Base-by-base conservation (phyloP, 2,888 invertebrate genomes). In the Bruchidius siliquastri region DNA sequence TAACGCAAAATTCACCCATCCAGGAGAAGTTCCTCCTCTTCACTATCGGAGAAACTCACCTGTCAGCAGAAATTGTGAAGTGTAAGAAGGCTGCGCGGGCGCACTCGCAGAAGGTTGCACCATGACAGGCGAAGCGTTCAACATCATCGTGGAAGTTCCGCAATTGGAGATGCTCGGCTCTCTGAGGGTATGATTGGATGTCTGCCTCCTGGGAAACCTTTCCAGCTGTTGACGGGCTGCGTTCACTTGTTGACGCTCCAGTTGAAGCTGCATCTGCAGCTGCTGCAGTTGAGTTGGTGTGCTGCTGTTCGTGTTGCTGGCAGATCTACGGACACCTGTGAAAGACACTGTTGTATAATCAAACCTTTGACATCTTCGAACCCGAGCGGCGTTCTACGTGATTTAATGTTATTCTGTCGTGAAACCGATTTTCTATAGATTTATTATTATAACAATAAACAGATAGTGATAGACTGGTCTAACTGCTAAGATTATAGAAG, bases 221-320 rank as follows among this genome's bases (percentile, higher is more conserved):
- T 97, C 96, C 84, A 96, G 87, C 87, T 96, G 96, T 88, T 96
- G 96, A 79, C 96, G 92, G 77, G 94, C 93, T 83, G 93, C 94
- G 83, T 89, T 92, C 81, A 94, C 96, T 90, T 96, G 94, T 87
- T 97, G 94, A 82, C 96, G 90, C 87, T 96, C 96, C 78, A 96
- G 89, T 87, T 97, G 97, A 84, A 96, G 88, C 88, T 97, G 97
- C 96, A 97, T 96, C 89, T 97, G 97, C 82, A 97, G 88, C 86
- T 97, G 97, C 86, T 97, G 97, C 85, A 97, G 89, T 87, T 95
- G 95, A 81, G 93, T 92, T 80, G 94, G 93, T 81, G 90, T 90
- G 81, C 88, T 89, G 79, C 88, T 88, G 79, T 87, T 88, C 75
- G 87, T 87, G 78, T 85, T 86, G 76, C 88, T 88, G 71, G 90